Base-by-base conservation (phyloP, 2,113 vertebrate species). In the Scatophagus argus region DNA sequence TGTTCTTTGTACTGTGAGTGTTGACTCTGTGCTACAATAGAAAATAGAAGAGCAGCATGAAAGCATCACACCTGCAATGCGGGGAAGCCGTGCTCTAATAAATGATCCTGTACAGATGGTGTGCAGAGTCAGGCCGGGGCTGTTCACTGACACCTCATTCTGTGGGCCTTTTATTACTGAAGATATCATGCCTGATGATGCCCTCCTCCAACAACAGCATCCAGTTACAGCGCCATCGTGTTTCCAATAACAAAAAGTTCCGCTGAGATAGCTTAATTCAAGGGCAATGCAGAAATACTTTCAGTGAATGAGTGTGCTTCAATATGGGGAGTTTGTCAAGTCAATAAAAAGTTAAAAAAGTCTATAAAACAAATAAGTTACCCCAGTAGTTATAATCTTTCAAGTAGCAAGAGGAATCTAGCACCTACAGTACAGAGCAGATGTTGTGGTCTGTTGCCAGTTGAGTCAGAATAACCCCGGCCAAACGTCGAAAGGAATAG, bases 261-360 rank as follows among this genome's bases (percentile, higher is more conserved):
- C 79, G 61, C 0, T 0, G 38, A 71, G 72, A 89, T 47, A n/a
- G 71, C 62, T 83, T 59, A 58, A 74, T 75, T 88, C 68, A 88
- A 83, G 74, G 84, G 41, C 79, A 82, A 74, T 52, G 73, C 63
- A 72, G 58, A 77, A 82, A 76, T 55, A 12, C 78, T 73, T 55
- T 64, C 36, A 63, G 62, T 6, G 51, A 56, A 51, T 52, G 65
- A 69, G 31, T 32, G 43, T 29, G 27, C 71, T 52, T 38, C 51
- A 67, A 65, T 25, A 54, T 23, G 64, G 41, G 34, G 12, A 44
- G 44, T 83, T 79, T 70, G 31, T 65, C 36, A 62, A 84, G 74
- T 79, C 58, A 78, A 83, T 83, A 85, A 89, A 88, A 80, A 77
- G 73, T 87, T 75, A 55, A 36, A 84, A 83, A 89, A 67, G 75